These are phyloP conservation scores for Entomyzon cyanotis DNA, from an alignment of 2,113 vertebrate species.

Conservation along the genomic window DNA sequence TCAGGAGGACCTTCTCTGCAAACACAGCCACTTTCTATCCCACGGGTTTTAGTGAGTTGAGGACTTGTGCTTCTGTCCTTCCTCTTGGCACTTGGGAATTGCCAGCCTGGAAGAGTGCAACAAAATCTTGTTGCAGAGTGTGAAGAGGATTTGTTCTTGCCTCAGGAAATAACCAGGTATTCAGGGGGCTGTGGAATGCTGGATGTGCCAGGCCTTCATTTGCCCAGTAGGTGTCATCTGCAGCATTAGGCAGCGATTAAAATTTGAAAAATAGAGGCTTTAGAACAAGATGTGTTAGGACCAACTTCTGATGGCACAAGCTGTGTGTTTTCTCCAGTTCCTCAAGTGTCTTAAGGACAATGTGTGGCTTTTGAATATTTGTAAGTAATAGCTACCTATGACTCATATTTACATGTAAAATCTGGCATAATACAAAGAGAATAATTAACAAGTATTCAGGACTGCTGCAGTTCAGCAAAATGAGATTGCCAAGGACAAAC, in stretches of 20 bases:
- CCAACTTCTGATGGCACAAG: neutral
- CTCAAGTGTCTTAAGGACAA: neutral
- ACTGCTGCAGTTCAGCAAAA: neutral
- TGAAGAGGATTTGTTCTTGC: neutral
- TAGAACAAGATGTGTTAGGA: neutral
- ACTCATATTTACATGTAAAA: neutral
- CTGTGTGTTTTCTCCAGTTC: neutral
- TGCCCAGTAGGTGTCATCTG: slow-evolving; percentile 54
- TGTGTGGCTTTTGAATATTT: neutral
- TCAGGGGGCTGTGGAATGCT: neutral
- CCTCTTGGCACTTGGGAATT: neutral
- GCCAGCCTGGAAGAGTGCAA: neutral
- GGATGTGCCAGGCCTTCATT: neutral
- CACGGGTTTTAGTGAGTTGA: neutral
- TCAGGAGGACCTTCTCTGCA: neutral
- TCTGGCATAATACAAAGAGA: neutral
- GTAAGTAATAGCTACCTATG: neutral
- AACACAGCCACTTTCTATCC: neutral
- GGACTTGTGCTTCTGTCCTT: neutral
- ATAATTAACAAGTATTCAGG: neutral
- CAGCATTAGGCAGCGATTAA: neutral
- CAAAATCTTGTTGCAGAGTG: neutral
- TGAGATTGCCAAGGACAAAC: neutral
- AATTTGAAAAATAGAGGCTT: neutral
- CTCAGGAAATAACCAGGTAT: neutral